phyloP scores from a whole-genome alignment of 2,113 vertebrate genomes.

The Megaleporinus macrocephalus region DNA sequence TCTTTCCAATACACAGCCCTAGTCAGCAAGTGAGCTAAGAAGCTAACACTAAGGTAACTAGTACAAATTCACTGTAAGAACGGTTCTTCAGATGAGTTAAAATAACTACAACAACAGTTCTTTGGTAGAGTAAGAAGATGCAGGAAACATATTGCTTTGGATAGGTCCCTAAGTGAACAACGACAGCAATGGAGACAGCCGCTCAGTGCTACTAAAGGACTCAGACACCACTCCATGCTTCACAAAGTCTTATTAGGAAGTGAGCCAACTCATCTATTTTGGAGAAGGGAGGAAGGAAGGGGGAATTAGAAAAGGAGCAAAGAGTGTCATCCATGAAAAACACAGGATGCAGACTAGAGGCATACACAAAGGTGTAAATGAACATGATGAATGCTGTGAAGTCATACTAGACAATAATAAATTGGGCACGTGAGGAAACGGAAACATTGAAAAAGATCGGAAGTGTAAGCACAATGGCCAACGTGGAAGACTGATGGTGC shows the following conservation, averaged over 20 bases:
- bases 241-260: conserved; percentile 27
- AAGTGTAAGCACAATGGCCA: conserved; percentile 4
- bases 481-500: not conserved
- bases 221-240: conserved; percentile 8
- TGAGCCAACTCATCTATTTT: conserved; percentile 32
- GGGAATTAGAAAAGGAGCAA: conserved; percentile 1
- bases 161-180: too few species aligned
- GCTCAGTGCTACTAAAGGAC: not conserved
- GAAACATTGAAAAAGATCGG: not conserved
- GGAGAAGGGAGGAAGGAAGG: not conserved
- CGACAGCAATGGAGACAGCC: too few species aligned
- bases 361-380: not conserved
- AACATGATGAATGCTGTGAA: not conserved
- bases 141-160: too few species aligned
- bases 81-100: too few species aligned
- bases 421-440: not conserved
- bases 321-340: not conserved
- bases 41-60: too few species aligned
- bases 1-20: too few species aligned
- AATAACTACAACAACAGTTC: too few species aligned
- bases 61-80: too few species aligned
- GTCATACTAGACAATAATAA: not conserved
- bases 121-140: too few species aligned
- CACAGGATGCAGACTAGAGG: conserved; percentile 7
- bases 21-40: too few species aligned